Evolutionary conservation across 1,140 invertebrate species (phyloP).

Genomic region (Halictus rubicundus): DNA sequence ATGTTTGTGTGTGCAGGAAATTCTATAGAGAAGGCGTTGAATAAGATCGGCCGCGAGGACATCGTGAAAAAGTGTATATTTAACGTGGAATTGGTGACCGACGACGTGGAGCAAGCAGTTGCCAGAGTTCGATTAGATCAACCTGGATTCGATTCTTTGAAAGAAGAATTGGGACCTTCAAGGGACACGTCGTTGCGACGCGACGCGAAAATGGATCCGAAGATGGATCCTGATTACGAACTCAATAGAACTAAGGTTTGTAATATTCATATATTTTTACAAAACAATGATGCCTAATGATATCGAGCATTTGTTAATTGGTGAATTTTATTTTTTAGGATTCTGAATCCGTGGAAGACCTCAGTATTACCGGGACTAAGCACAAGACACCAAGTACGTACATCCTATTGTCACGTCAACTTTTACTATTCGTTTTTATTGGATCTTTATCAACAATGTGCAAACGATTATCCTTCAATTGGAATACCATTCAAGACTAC

Average conservation of each 20-base stretch:
- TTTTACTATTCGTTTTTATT: neutral
- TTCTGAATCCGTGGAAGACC: conserved; percentile 84
- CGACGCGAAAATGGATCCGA: conserved; percentile 84
- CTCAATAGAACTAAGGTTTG: conserved; percentile 77
- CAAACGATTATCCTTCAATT: conserved; percentile 2
- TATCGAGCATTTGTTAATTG: neutral
- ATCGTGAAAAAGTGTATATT: conserved; percentile 95
- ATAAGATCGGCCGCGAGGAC: conserved; percentile 94
- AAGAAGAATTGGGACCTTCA: conserved; percentile 86
- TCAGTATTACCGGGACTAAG: conserved; percentile 68
- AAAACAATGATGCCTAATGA: too few species aligned
- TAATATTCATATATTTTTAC: neutral
- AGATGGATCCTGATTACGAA: conserved; percentile 86
- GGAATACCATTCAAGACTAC: conserved; percentile 23
- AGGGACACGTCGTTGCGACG: conserved; percentile 83
- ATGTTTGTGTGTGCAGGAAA: conserved; percentile 84
- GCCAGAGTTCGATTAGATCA: conserved; percentile 89
- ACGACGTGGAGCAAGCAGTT: conserved; percentile 89
- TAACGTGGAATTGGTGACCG: conserved; percentile 89
- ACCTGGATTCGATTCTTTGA: conserved; percentile 88
- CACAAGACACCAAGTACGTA: conserved; percentile 74
- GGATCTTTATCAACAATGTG: neutral
- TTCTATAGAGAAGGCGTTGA: conserved; percentile 92
- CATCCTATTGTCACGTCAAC: neutral
- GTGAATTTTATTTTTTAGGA: conserved; percentile 77